Percentiles rank a stretch among this genome's conserved stretches.
Evolutionary conservation across 2,797 vertebrate genomes (phyloP).

Genomic region (Arremon brunneinucha): DNA sequence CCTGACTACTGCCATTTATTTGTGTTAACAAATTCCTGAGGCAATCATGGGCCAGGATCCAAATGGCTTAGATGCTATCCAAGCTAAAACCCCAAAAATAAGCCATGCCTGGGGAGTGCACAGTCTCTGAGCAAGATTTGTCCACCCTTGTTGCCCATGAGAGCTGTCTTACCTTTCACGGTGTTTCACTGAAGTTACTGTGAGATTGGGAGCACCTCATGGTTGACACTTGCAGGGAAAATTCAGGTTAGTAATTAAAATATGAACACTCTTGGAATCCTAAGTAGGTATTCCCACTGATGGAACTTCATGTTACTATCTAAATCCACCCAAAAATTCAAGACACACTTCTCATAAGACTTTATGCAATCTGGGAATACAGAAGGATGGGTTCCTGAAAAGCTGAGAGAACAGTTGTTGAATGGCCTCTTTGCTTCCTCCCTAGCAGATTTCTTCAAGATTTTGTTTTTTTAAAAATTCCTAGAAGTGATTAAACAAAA

Average conservation of each 20-base stretch:
- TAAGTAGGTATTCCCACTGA: not conserved
- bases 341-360: not conserved
- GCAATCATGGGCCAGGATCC: not conserved
- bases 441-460: not conserved
- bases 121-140: not conserved
- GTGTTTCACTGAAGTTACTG: not conserved
- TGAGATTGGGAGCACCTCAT: not conserved
- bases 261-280: not conserved
- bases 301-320: not conserved
- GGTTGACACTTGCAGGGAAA: not conserved
- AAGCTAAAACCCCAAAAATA: not conserved
- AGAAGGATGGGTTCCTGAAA: not conserved
- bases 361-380: not conserved
- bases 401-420: not conserved
- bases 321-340: not conserved
- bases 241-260: not conserved
- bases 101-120: not conserved
- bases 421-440: not conserved
- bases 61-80: not conserved
- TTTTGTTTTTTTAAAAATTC: not conserved
- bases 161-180: rapidly evolving
- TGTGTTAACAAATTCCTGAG: not conserved
- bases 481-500: not conserved
- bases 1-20: not conserved
- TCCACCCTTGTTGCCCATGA: not conserved